Conservation (phyloP, 1,140 invertebrate genomes). For the Bombus confusus region DNA sequence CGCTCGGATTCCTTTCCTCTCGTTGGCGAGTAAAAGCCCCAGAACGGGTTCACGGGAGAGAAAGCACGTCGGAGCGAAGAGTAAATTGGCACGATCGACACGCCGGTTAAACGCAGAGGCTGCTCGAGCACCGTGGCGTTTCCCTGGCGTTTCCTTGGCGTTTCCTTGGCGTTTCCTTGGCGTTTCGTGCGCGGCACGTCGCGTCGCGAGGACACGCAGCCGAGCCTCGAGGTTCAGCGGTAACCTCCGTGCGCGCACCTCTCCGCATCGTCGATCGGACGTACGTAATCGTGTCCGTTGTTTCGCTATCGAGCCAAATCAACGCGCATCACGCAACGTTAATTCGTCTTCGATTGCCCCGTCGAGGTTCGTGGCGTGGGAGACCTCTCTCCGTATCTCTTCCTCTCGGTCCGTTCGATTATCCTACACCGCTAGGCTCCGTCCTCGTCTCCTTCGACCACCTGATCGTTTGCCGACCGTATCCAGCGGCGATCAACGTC, state of each 20-base stretch:
- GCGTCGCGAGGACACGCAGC: slow-evolving; percentile 1
- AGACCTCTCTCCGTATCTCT: slow-evolving; percentile 62
- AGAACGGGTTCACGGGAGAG: background rate
- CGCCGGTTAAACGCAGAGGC: slow-evolving; percentile 24
- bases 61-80: background rate
- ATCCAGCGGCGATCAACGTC: slow-evolving; percentile 1
- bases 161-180: background rate
- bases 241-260: slow-evolving; percentile 3
- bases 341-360: slow-evolving; percentile 81
- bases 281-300: slow-evolving; percentile 75
- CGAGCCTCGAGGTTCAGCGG: slow-evolving; percentile 2
- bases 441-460: too few relatives aligned
- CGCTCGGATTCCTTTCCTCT: slow-evolving; percentile 42
- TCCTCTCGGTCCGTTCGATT: background rate
- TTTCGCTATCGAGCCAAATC: slow-evolving; percentile 80
- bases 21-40: background rate
- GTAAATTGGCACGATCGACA: slow-evolving; percentile 43
- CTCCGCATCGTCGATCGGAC: slow-evolving; percentile 50
- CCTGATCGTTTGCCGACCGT: slow-evolving; percentile 20
- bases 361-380: slow-evolving; percentile 76
- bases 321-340: slow-evolving; percentile 82
- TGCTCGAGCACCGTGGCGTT: slow-evolving; percentile 14
- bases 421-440: background rate
- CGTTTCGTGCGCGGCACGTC: background rate
- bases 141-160: slow-evolving; percentile 2